These are phyloP conservation scores for Pristionchus mayeri DNA, from an alignment of 2,888 invertebrate genomes.

Conservation along the genomic window DNA sequence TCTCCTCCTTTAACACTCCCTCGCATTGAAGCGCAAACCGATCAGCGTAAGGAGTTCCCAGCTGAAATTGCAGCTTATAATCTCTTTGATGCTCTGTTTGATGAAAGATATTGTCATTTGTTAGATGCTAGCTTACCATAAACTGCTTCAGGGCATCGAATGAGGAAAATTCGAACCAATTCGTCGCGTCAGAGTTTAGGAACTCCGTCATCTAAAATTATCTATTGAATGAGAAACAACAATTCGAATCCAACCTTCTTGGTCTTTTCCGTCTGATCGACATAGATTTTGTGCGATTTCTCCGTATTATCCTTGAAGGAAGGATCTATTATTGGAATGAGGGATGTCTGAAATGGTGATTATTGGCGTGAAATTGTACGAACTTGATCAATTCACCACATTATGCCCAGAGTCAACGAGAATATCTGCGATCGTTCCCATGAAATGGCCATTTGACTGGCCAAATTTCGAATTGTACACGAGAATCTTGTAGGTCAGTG, in stretches of 20 bases:
- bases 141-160: constrained; percentile 1
- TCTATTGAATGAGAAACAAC: neutral
- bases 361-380: neutral
- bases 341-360: constrained; percentile 13
- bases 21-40: neutral
- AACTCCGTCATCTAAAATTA: neutral
- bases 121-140: neutral
- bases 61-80: neutral
- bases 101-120: neutral
- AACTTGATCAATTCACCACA: neutral
- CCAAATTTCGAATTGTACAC: constrained; percentile 40
- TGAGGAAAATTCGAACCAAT: neutral
- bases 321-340: constrained; percentile 35
- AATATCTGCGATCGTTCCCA: constrained; percentile 26
- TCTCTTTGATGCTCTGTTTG: neutral
- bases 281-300: constrained; percentile 36
- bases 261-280: constrained; percentile 8
- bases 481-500: constrained; percentile 1
- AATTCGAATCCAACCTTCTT: neutral
- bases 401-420: constrained; percentile 9
- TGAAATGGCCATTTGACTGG: constrained; percentile 25
- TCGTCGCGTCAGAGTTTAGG: constrained; percentile 24
- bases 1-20: neutral
- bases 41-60: constrained; percentile 14
- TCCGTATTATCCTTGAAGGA: constrained; percentile 4